Evolutionary conservation across 2,113 vertebrate genomes (phyloP).

Genomic region (Eupsittula cactorum): DNA sequence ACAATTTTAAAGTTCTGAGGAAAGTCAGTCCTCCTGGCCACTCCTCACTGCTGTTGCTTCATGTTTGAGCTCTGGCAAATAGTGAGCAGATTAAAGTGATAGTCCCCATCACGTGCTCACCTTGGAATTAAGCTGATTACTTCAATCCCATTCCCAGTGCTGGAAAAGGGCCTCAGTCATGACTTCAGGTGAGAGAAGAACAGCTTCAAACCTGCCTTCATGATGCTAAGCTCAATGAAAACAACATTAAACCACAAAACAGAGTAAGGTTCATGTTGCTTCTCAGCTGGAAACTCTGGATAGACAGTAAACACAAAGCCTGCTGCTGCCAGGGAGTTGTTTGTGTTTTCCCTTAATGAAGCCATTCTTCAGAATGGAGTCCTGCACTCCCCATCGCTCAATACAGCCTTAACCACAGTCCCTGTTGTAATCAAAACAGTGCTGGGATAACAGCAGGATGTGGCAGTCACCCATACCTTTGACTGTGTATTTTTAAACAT

Average conservation of each 20-base stretch:
- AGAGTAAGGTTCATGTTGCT: slow-evolving; percentile 7
- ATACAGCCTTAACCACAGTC: background rate
- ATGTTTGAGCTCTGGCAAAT: background rate
- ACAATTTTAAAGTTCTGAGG: background rate
- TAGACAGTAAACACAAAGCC: slow-evolving; percentile 36
- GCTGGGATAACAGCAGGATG: background rate
- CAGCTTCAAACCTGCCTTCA: slow-evolving; percentile 35
- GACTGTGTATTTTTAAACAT: background rate
- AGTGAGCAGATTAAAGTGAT: background rate
- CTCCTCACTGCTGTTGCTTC: background rate
- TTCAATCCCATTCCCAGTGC: background rate
- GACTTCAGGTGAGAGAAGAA: background rate
- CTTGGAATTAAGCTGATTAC: background rate
- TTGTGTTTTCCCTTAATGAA: background rate
- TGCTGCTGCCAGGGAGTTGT: background rate
- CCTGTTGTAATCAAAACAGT: background rate
- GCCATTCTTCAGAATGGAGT: background rate
- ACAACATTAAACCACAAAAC: slow-evolving; percentile 20
- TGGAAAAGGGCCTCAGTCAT: background rate
- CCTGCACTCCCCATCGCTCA: background rate
- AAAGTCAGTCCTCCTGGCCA: background rate
- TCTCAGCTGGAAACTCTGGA: slow-evolving; percentile 24
- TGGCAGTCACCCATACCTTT: background rate
- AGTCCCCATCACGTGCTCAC: background rate
- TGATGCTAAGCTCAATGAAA: slow-evolving; percentile 24